These are phyloP conservation scores for Epirrhoe alternata DNA, from an alignment of 2,888 invertebrate species.

Conservation along the genomic window DNA sequence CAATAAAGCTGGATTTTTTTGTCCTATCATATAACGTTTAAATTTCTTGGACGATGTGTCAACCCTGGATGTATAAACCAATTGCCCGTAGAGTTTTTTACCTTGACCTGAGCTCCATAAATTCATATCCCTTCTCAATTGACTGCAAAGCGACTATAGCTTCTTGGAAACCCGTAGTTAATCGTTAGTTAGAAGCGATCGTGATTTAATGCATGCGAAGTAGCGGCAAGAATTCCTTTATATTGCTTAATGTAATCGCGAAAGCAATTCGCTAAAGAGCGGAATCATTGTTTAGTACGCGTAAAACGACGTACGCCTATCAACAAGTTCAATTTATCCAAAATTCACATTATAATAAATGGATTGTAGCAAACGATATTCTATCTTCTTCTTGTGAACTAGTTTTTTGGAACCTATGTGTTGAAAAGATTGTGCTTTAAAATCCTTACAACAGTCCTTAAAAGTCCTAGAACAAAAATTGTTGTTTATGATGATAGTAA, in stretches of 20 bases:
- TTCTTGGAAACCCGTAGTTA: conserved; percentile 3
- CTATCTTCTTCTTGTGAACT: too few species aligned
- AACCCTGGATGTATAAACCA: too few species aligned
- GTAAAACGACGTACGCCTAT: conserved; percentile 10
- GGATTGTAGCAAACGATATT: neutral
- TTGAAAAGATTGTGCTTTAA: too few species aligned
- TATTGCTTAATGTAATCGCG: conserved; percentile 28
- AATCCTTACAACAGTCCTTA: too few species aligned
- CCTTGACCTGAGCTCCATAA: too few species aligned
- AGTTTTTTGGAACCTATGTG: too few species aligned
- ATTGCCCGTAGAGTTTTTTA: too few species aligned
- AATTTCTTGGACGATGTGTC: too few species aligned
- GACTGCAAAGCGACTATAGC: neutral
- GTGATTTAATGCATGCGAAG: conserved; percentile 47
- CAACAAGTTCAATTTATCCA: conserved; percentile 13
- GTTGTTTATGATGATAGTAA: too few species aligned
- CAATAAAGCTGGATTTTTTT: too few species aligned
- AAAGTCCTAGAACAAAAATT: too few species aligned
- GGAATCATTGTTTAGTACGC: conserved; percentile 16
- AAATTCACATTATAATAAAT: neutral
- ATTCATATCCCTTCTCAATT: neutral
- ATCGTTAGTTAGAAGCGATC: conserved; percentile 50
- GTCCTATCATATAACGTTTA: too few species aligned
- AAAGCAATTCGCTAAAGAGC: conserved; percentile 27
- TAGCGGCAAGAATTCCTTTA: conserved; percentile 36